Conservation (phyloP, 2,113 vertebrate species). For the Empidonax alnorum region DNA sequence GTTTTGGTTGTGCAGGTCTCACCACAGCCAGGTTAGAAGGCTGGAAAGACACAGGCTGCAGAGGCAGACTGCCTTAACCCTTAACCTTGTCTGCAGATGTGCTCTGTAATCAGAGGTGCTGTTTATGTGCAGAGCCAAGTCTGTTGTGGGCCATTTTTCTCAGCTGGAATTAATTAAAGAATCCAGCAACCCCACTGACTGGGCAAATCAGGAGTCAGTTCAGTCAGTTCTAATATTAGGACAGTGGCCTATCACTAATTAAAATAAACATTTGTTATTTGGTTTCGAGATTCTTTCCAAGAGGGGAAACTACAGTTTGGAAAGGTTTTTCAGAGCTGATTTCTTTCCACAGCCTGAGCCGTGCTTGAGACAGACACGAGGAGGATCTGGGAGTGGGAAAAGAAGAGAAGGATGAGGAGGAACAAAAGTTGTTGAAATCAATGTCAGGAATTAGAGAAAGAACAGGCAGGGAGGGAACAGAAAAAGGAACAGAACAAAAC, state of each 20-base stretch:
- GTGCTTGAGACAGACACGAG: not conserved
- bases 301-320: not conserved
- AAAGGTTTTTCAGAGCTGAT: not conserved
- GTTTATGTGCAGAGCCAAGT: not conserved
- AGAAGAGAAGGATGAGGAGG: not conserved
- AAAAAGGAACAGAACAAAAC: slow-evolving; percentile 44
- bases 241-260: slow-evolving; percentile 25
- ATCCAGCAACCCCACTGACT: not conserved
- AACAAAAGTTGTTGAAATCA: slow-evolving; percentile 47
- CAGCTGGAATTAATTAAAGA: not conserved
- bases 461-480: slow-evolving; percentile 16
- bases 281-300: slow-evolving; percentile 22
- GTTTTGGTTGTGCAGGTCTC: not conserved
- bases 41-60: not conserved
- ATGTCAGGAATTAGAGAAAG: slow-evolving; percentile 39
- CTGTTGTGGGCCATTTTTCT: not conserved
- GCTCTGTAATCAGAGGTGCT: not conserved
- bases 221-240: slow-evolving; percentile 13
- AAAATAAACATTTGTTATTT: slow-evolving; percentile 37
- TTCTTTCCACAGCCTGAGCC: not conserved
- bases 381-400: not conserved
- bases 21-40: not conserved
- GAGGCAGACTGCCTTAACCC: not conserved
- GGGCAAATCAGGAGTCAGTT: not conserved
- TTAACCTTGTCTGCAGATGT: not conserved